Evolutionary conservation across 1,140 invertebrate genomes (phyloP).

Genomic region (Drosophila simulans): DNA sequence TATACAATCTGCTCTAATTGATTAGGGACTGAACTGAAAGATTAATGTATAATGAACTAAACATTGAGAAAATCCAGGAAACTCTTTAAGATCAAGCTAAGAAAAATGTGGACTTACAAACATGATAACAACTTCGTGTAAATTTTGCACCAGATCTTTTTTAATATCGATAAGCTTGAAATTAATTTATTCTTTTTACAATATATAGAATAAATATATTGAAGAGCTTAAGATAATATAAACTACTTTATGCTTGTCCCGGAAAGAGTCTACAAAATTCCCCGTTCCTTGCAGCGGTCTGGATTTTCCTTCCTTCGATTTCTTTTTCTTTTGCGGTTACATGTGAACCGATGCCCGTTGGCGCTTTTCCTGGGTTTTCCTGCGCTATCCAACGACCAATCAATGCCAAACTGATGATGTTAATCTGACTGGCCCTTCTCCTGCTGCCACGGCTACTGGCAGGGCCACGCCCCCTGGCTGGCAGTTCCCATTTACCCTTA

Average conservation of each 20-base stretch:
- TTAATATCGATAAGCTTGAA: too few species aligned
- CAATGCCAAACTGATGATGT: conserved; percentile 84
- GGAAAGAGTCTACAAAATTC: conserved; percentile 7
- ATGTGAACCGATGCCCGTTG: conserved; percentile 59
- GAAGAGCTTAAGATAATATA: neutral
- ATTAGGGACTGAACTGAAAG: too few species aligned
- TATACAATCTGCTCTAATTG: too few species aligned
- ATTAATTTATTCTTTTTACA: too few species aligned
- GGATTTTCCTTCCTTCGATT: conserved; percentile 22
- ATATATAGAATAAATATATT: too few species aligned
- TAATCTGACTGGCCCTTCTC: conserved; percentile 69
- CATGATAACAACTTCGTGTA: too few species aligned
- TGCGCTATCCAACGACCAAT: conserved; percentile 80
- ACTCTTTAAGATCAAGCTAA: too few species aligned
- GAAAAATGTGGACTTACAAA: too few species aligned
- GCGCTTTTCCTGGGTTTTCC: conserved; percentile 57
- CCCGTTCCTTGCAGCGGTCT: too few species aligned
- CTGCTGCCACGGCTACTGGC: conserved; percentile 33
- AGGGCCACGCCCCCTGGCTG: conserved; percentile 40
- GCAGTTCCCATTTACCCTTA: conserved; percentile 74
- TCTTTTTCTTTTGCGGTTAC: conserved; percentile 67
- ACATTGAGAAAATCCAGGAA: too few species aligned
- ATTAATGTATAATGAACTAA: too few species aligned
- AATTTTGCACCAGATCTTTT: too few species aligned
- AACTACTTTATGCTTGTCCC: neutral